Evolutionary conservation across 2,113 vertebrate genomes (phyloP).

Genomic region (Oceanodroma tethys): DNA sequence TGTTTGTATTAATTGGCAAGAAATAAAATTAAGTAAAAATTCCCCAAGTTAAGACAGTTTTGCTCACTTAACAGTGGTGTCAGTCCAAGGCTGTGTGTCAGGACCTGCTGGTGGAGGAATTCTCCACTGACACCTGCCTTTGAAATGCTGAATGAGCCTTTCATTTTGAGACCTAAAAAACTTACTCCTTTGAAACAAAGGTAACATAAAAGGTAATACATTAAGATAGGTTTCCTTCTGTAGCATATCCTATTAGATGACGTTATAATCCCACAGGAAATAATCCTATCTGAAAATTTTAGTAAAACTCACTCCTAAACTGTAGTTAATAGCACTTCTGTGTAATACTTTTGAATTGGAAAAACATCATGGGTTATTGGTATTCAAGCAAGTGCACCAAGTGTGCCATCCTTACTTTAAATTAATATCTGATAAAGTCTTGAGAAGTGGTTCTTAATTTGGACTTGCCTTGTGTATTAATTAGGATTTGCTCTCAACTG

Average conservation of each 20-base stretch:
- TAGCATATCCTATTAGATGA: neutral
- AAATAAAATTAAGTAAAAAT: neutral
- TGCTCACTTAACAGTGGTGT: neutral
- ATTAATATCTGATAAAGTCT: neutral
- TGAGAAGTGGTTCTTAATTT: neutral
- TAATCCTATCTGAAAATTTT: neutral
- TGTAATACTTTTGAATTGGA: neutral
- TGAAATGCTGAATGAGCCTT: neutral
- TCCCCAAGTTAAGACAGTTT: neutral
- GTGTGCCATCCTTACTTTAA: neutral
- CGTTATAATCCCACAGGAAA: neutral
- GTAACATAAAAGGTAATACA: neutral
- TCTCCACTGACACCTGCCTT: neutral
- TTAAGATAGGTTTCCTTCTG: neutral
- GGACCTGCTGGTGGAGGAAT: neutral
- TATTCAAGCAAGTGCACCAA: neutral
- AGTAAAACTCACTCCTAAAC: neutral
- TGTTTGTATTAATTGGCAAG: neutral
- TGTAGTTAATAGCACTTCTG: neutral
- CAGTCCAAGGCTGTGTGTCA: neutral
- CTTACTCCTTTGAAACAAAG: neutral
- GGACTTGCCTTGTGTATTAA: neutral
- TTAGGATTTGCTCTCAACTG: constrained; percentile 10
- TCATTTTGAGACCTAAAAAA: neutral
- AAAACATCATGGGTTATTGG: neutral